A percentile compares a stretch with the other conserved stretches of the same genome.
Conservation (phyloP, 1,140 invertebrate genomes). For the Aphaenogaster rudis region DNA sequence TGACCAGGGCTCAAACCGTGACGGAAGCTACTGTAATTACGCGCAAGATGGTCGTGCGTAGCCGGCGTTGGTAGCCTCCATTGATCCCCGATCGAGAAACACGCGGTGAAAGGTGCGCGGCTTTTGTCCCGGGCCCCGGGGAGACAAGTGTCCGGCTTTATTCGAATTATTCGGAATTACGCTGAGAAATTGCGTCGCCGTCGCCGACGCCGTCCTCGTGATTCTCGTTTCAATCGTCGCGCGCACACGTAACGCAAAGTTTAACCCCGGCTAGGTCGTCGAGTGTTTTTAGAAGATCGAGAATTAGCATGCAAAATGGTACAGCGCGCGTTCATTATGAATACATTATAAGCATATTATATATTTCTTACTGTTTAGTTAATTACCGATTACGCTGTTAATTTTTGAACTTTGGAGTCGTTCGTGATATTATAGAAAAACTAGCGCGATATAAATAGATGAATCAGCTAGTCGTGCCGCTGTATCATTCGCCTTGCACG, state of each 20-base stretch:
- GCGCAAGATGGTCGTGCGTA: slow-evolving; percentile 73
- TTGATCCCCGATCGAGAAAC: slow-evolving; percentile 72
- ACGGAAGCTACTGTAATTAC: slow-evolving; percentile 78
- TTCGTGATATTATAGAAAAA: not conserved
- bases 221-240: not conserved
- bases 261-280: not conserved
- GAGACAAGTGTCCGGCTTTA: slow-evolving; percentile 55
- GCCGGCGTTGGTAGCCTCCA: slow-evolving; percentile 47
- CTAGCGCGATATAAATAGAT: not conserved
- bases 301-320: slow-evolving; percentile 23
- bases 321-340: not conserved
- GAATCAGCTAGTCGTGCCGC: not conserved
- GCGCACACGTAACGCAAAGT: slow-evolving; percentile 10
- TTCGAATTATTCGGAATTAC: slow-evolving; percentile 61
- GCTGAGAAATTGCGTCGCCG: slow-evolving; percentile 46
- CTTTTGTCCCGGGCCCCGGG: slow-evolving; percentile 41
- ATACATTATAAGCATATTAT: not conserved
- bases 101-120: slow-evolving; percentile 67
- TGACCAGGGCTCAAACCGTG: slow-evolving; percentile 73
- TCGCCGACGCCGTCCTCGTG: not conserved
- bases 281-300: slow-evolving; percentile 1
- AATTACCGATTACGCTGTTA: not conserved
- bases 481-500: not conserved
- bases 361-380: not conserved
- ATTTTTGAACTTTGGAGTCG: not conserved